Conservation (phyloP, 2,888 invertebrate species). For the Luperina testacea region DNA sequence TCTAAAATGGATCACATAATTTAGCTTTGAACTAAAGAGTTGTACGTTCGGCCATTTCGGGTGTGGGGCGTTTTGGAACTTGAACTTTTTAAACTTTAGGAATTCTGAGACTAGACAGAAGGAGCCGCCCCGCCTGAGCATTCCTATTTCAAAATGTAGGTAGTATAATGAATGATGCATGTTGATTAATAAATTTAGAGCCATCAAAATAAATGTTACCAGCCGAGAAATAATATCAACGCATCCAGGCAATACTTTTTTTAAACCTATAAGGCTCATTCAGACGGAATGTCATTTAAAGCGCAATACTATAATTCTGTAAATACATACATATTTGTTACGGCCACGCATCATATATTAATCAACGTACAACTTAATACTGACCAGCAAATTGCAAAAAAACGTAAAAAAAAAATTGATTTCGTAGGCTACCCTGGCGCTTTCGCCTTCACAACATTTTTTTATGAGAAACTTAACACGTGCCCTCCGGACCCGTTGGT, state of each 20-base stretch:
- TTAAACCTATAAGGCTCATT: not conserved
- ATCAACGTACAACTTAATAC: no score
- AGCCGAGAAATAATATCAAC: not conserved
- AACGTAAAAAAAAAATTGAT: no score
- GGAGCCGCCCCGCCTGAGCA: not conserved
- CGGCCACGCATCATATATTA: no score
- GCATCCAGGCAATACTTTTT: not conserved
- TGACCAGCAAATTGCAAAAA: no score
- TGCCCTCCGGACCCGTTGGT: not conserved
- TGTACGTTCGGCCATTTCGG: not conserved
- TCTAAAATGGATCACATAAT: not conserved
- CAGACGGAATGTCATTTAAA: not conserved
- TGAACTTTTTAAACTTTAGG: not conserved
- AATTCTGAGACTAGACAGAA: not conserved
- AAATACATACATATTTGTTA: no score
- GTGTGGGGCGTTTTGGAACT: not conserved
- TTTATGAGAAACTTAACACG: not conserved
- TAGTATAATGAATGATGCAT: not conserved
- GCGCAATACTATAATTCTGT: not conserved
- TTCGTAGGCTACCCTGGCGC: no score
- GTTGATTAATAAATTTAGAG: not conserved
- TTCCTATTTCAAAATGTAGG: not conserved
- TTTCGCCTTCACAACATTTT: not conserved
- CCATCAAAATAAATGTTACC: not conserved
- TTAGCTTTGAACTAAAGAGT: not conserved